phyloP scores from a whole-genome alignment of 2,888 invertebrate genomes.

The Drosophila bunnanda region DNA sequence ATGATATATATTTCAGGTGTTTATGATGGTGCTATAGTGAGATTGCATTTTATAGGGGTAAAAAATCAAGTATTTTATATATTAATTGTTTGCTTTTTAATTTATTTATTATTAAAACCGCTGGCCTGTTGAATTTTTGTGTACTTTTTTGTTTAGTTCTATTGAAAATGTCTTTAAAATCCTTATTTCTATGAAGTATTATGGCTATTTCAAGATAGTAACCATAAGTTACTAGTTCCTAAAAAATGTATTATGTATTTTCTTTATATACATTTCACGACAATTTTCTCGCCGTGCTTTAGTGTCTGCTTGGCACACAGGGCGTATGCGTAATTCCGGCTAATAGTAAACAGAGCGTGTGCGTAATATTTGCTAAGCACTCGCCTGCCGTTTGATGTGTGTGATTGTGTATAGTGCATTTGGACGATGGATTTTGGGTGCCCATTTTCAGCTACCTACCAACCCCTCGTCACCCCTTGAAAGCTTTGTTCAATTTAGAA shows the following conservation, averaged over 20 bases:
- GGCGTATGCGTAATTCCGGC: conserved; percentile 63
- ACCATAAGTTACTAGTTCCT: no score
- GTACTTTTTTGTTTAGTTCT: no score
- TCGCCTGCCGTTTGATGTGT: conserved; percentile 31
- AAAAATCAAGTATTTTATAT: no score
- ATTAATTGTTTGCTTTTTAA: background rate
- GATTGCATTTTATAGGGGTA: background rate
- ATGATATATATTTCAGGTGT: background rate
- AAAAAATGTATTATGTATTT: no score
- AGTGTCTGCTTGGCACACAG: conserved; percentile 20
- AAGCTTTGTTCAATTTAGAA: conserved; percentile 23
- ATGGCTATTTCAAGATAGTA: background rate
- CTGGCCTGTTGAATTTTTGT: background rate
- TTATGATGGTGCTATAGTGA: background rate
- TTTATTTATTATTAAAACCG: background rate
- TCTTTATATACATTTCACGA: background rate
- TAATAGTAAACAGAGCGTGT: conserved; percentile 46
- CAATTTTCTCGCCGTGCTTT: conserved; percentile 17
- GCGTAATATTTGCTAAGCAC: conserved; percentile 47
- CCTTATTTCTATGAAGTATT: background rate
- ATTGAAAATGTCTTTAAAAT: background rate
- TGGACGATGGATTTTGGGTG: conserved; percentile 4
- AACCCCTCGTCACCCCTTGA: background rate
- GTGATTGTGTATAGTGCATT: conserved; percentile 27
- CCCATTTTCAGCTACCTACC: background rate